Percentiles rank a stretch among this genome's conserved stretches.
Evolutionary conservation across 2,888 invertebrate genomes (phyloP).

Genomic region (Ornithoptera priamus): DNA sequence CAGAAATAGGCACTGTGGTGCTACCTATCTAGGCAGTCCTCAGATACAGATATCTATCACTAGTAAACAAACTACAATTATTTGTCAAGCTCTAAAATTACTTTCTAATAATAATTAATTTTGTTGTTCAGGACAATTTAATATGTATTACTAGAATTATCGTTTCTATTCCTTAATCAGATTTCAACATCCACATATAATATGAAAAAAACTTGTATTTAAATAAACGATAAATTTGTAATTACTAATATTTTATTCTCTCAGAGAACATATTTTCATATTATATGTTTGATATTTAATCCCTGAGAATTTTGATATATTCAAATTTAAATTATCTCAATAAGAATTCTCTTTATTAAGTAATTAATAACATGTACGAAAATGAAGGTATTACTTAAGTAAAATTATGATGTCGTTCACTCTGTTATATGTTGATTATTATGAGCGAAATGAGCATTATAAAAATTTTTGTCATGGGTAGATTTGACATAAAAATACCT

Average conservation of each 20-base stretch:
- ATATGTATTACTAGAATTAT: no score
- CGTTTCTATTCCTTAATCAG: no score
- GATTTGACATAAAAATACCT: background rate
- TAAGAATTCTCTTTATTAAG: background rate
- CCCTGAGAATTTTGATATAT: background rate
- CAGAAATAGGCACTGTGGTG: no score
- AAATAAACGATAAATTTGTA: no score
- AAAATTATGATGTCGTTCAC: background rate
- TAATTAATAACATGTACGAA: slow-evolving; percentile 38
- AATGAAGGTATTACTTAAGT: background rate
- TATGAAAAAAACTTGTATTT: no score
- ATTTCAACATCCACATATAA: no score
- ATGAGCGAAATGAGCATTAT: background rate
- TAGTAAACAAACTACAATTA: background rate
- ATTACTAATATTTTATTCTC: no score
- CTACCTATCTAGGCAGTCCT: no score
- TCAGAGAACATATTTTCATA: no score
- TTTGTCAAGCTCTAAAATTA: background rate
- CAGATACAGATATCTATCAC: no score
- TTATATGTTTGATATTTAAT: background rate
- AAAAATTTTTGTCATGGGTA: background rate
- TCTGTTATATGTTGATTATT: no score
- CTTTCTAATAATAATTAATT: background rate
- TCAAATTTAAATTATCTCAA: no score
- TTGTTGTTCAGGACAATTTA: background rate